Evolutionary conservation across 2,888 invertebrate genomes (phyloP).

Genomic region (Sinelater perroti): DNA sequence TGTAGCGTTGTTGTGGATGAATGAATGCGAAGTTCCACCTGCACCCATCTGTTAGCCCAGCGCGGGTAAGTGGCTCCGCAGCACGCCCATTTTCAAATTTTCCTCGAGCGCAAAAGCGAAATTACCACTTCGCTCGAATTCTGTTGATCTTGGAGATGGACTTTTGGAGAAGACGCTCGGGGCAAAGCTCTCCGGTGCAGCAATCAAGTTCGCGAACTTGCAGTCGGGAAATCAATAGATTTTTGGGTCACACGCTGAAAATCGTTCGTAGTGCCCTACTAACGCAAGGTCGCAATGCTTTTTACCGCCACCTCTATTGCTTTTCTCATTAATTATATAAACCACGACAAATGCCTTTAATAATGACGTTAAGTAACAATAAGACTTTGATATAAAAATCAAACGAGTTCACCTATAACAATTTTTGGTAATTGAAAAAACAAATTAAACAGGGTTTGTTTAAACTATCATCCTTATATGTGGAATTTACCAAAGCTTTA

Average conservation of each 20-base stretch:
- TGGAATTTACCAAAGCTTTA: no score
- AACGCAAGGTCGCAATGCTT: neutral
- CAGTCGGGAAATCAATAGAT: slow-evolving; percentile 23
- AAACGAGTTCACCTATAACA: no score
- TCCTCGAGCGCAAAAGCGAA: neutral
- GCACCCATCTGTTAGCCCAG: neutral
- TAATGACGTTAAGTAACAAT: no score
- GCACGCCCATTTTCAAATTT: no score
- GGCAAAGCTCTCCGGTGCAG: no score
- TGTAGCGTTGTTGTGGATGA: slow-evolving; percentile 9
- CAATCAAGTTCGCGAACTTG: neutral
- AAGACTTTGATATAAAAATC: no score
- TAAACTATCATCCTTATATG: no score
- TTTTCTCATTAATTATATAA: no score
- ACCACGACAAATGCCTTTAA: no score
- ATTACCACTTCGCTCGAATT: neutral
- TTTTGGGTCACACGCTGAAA: slow-evolving; percentile 32
- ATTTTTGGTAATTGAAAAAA: no score
- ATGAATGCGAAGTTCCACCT: neutral
- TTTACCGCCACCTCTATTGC: neutral
- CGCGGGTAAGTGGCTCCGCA: neutral
- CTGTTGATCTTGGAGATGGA: neutral
- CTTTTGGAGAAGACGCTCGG: no score
- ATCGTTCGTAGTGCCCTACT: slow-evolving; percentile 2
- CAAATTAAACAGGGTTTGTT: no score